Conservation (phyloP, 2,113 vertebrate species). For the Stictonetta naevosa region DNA sequence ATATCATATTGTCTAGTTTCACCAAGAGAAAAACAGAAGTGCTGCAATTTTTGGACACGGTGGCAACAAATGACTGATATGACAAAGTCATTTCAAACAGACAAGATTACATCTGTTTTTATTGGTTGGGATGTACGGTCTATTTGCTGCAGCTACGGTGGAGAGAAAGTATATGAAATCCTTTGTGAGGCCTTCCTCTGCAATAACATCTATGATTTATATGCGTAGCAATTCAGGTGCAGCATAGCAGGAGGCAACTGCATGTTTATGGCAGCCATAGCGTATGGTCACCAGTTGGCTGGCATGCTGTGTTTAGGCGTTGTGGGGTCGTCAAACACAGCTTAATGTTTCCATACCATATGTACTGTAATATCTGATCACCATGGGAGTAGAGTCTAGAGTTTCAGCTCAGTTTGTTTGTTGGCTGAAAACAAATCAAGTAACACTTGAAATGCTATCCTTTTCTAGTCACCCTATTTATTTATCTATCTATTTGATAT, state of each 20-base stretch:
- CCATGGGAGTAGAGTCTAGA: background rate
- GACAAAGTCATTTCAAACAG: slow-evolving; percentile 8
- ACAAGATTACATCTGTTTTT: background rate
- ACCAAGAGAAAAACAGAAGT: slow-evolving; percentile 3
- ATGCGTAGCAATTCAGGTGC: background rate
- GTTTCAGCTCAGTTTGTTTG: slow-evolving; percentile 14
- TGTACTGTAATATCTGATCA: slow-evolving; percentile 6
- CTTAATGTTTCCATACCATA: slow-evolving; percentile 24
- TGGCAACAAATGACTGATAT: background rate
- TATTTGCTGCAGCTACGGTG: background rate
- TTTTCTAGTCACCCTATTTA: background rate
- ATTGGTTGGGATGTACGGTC: background rate
- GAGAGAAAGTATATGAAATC: background rate
- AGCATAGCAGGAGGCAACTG: background rate
- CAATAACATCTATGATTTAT: background rate
- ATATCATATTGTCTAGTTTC: background rate
- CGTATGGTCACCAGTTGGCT: slow-evolving; percentile 11
- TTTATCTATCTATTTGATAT: background rate
- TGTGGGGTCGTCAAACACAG: background rate
- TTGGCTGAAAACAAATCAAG: slow-evolving; percentile 4
- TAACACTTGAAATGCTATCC: background rate
- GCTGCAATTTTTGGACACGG: slow-evolving; percentile 4
- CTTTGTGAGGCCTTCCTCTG: background rate
- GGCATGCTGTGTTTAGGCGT: background rate
- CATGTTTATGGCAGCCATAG: background rate